Evolutionary conservation across 92 coral and sea anemone species (phyloP), one percentile per base, ranked within the genome.

Genomic region (Palythoa caribaeorum): DNA sequence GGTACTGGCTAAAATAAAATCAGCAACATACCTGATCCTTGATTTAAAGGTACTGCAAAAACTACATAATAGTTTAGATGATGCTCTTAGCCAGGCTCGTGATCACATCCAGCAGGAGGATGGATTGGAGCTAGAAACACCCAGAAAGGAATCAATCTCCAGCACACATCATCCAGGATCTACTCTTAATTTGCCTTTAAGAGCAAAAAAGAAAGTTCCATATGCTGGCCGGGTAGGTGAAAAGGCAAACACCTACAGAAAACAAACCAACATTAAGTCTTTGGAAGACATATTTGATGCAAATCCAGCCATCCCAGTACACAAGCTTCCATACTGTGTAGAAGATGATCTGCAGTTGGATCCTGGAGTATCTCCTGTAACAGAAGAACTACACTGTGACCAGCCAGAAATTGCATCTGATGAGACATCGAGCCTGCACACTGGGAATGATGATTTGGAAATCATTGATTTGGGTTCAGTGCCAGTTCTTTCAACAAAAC

Each of bases 221-320:
- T 90, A 53, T 71, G 48, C 87, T 44, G 88, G 91, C n/a, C 47
- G 91, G 44, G 87, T 79, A 48, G 93, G 93, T 38, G 40, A 87
- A 71, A 71, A 39, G 60, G 91, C 93, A 15, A 71, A 40, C 36
- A 80, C 36, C 9, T 74, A 77, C 83, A 78, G 55, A 85, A 86
- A 87, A 75, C 80, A 70, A 17, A 48, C 79, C 35, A 76, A 76
- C 57, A 21, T 50, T 15, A 44, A 47, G 62, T 47, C 62, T 44
- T 40, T 48, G 7, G 15, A 76, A 17, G 79, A 50, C 37, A 76
- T 76, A 62, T 19, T 76, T 40, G 28, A 40, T 2, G 9, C 14
- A 52, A 16, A 51, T 6, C 48, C 76, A 37, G 50, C 52, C 44
- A 9, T 17, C n/a, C 52, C 21, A 71, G 20, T 71, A 1, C 1